A percentile compares a stretch with the other conserved stretches of the same genome.
These are phyloP conservation scores for Phenacoccus solenopsis DNA, from an alignment of 1,140 invertebrate genomes.

Conservation along the genomic window DNA sequence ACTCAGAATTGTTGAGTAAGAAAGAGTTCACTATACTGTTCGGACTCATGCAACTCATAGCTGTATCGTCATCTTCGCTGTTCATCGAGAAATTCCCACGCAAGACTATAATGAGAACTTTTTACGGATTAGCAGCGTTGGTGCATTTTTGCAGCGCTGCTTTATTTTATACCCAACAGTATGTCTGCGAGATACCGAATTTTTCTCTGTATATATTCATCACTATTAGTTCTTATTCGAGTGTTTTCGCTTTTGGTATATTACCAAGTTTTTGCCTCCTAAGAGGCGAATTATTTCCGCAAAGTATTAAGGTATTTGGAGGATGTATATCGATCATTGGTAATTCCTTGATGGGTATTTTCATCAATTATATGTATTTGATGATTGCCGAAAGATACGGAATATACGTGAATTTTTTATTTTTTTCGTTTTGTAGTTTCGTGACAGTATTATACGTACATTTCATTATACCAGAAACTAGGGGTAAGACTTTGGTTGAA, in stretches of 20 bases:
- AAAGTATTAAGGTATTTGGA: constrained; percentile 44
- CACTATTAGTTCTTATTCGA: constrained; percentile 43
- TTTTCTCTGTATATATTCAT: constrained; percentile 39
- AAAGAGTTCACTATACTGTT: constrained; percentile 25
- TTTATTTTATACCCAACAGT: constrained; percentile 38
- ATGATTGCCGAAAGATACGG: constrained; percentile 44
- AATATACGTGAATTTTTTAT: constrained; percentile 58
- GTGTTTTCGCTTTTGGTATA: constrained; percentile 39
- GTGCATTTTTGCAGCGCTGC: constrained; percentile 27
- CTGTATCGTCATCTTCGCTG: constrained; percentile 35
- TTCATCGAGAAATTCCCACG: constrained; percentile 37
- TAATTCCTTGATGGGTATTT: constrained; percentile 40
- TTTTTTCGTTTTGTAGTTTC: constrained; percentile 58
- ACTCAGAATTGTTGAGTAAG: constrained; percentile 19
- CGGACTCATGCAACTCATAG: constrained; percentile 30
- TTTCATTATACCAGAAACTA: constrained; percentile 63
- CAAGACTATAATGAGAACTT: constrained; percentile 37
- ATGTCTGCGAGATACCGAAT: constrained; percentile 28
- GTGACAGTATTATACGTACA: constrained; percentile 43
- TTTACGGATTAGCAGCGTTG: constrained; percentile 35
- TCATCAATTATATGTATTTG: constrained; percentile 63
- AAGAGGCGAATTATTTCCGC: constrained; percentile 47
- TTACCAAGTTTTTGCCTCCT: constrained; percentile 48
- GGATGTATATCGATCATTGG: constrained; percentile 35
- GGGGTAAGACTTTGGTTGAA: constrained; percentile 59